A percentile compares a stretch with the other conserved stretches of the same genome.
phyloP scores from a whole-genome alignment of 2,888 invertebrate species.

The Polia nebulosa region DNA sequence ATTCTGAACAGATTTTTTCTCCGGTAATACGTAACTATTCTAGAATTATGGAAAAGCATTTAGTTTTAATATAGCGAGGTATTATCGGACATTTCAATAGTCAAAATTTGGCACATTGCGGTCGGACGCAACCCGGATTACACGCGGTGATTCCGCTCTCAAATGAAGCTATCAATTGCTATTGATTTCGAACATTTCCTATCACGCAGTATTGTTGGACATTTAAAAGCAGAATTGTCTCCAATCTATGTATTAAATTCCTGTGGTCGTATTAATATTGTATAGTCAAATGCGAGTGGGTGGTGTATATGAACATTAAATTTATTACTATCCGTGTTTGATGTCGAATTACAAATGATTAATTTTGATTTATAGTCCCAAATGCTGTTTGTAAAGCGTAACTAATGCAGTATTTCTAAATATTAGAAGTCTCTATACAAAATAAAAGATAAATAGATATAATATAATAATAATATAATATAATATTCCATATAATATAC shows the following conservation, averaged over 20 bases:
- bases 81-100: slow-evolving; percentile 59
- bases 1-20: neutral
- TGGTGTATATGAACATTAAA: too few species aligned
- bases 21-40: slow-evolving; percentile 11
- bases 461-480: too few species aligned
- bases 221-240: slow-evolving; percentile 24
- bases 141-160: slow-evolving; percentile 54
- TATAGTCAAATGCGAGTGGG: neutral
- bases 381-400: neutral
- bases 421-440: neutral
- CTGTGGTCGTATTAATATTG: slow-evolving; percentile 1
- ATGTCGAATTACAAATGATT: neutral
- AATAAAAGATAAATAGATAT: too few species aligned
- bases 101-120: slow-evolving; percentile 60
- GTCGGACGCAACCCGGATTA: slow-evolving; percentile 54
- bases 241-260: neutral
- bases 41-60: slow-evolving; percentile 14
- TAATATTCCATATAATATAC: too few species aligned
- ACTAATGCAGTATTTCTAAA: neutral
- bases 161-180: slow-evolving; percentile 66
- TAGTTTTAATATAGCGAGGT: slow-evolving; percentile 15
- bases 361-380: neutral
- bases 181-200: slow-evolving; percentile 47
- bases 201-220: slow-evolving; percentile 28
- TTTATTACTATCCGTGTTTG: neutral